Base-by-base conservation (phyloP, 2,888 invertebrate species). In the Stenodema calcarata region DNA sequence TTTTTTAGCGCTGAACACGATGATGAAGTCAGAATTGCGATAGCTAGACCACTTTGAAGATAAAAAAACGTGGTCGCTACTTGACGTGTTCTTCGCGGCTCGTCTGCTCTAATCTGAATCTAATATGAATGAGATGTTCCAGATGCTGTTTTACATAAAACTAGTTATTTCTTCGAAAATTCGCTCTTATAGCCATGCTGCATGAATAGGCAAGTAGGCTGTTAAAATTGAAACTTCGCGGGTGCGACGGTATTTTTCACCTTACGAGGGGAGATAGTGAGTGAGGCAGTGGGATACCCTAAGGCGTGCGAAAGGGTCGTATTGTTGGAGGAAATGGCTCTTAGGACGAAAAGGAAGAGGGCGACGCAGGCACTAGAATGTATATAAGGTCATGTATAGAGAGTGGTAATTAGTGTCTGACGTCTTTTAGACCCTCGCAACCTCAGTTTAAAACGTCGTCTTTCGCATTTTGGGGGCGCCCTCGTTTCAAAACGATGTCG, bases 351-450 rank as follows among this genome's bases (percentile, higher is more conserved):
- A 30, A 35, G 6, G 44, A 27, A 42, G 27, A 23, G 27, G 47
- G 78, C 42, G 27, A 44, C 42, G 78, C 27, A 18, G 30, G 80
- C 54, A 30, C 80, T 54, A 80, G 80, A 80, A 80, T 80, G 80
- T 80, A 80, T 80, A 80, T 80, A 50, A 54, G 80, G 80, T 80
- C 80, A 80, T 80, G 80, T 80, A 80, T 80, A 80, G 80, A 80
- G 54, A 80, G 80, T 80, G 80, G 80, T 80, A 80, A 80, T 80
- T 80, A 80, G 80, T 35, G 80, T 80, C 79, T 79, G 6, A 50
- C 50, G 50, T 79, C 79, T 79, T 79, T 79, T 44, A 28, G 18
- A 14, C 42, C 42, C 12, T 42, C 3, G 14, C 75, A 35, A 4
- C 9, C 41, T n/a, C 6, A 16, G 23, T 23, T 44, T 23, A 44